Evolutionary conservation across 2,797 vertebrate genomes (phyloP).

Genomic region (Lacerta viridis): DNA sequence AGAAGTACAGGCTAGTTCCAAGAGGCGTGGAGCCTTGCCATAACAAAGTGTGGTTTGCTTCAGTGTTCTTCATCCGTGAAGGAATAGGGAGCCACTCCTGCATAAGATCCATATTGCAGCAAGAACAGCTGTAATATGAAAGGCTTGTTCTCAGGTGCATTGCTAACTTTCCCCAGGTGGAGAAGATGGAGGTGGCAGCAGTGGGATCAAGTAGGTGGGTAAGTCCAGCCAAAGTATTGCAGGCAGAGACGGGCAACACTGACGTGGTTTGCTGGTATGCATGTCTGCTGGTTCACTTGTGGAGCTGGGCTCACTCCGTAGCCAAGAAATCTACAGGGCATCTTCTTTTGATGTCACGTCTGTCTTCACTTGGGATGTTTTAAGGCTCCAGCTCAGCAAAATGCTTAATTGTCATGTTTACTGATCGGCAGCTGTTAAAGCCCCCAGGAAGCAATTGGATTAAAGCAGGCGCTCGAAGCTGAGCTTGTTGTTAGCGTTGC

Average conservation of each 20-base stretch:
- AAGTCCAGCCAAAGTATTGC: neutral
- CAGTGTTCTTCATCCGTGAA: no score
- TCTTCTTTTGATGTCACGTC: constrained; percentile 24
- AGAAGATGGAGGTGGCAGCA: no score
- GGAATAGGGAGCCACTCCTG: no score
- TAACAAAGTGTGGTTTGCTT: no score
- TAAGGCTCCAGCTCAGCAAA: constrained; percentile 40
- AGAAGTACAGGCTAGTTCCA: no score
- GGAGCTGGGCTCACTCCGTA: neutral
- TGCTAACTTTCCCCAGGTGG: no score
- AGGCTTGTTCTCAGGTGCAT: no score
- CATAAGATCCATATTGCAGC: no score
- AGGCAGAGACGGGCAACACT: neutral
- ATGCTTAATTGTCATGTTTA: neutral
- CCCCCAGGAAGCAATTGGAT: constrained; percentile 27
- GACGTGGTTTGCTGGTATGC: neutral
- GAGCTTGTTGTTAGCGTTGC: neutral
- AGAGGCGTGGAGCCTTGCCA: no score
- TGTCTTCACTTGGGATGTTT: neutral
- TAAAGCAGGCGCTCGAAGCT: constrained; percentile 26
- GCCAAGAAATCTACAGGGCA: neutral
- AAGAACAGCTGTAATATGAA: no score
- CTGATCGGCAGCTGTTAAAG: constrained; percentile 48
- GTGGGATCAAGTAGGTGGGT: no score
- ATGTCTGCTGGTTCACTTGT: neutral